These are phyloP conservation scores for Tolypeutes matacus DNA, from an alignment of 2,797 vertebrate species.

Conservation along the genomic window DNA sequence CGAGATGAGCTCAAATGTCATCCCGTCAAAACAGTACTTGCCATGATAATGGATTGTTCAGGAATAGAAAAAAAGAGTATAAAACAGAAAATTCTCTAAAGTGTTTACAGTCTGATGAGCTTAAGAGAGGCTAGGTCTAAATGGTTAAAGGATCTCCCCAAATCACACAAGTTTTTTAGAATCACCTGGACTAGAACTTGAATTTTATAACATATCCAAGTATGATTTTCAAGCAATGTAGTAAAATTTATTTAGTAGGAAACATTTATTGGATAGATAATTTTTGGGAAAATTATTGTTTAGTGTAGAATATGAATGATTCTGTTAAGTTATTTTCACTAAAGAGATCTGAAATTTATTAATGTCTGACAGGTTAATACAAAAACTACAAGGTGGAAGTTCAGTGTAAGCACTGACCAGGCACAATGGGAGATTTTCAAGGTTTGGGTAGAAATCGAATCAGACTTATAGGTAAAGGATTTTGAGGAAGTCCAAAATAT, in stretches of 20 bases:
- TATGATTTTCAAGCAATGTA: background rate
- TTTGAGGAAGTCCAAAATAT: background rate
- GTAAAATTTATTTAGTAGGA: background rate
- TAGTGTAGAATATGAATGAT: conserved; percentile 7
- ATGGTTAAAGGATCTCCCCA: background rate
- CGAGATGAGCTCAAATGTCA: background rate
- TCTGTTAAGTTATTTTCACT: background rate
- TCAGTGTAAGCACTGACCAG: background rate
- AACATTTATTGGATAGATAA: background rate
- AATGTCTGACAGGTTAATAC: background rate
- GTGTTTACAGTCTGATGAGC: background rate
- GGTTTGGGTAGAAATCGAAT: background rate
- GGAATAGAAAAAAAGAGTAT: background rate
- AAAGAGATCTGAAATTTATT: background rate
- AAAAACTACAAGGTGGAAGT: background rate
- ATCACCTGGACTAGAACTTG: background rate
- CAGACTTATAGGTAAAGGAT: background rate
- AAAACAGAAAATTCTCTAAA: background rate
- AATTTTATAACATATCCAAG: background rate
- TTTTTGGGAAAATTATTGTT: background rate
- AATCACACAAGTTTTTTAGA: background rate
- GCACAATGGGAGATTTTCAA: background rate
- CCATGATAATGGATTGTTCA: background rate
- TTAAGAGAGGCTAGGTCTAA: background rate
- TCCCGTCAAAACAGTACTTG: background rate